Conservation (phyloP, 2,888 invertebrate genomes). For the Cheilosia pagana region DNA sequence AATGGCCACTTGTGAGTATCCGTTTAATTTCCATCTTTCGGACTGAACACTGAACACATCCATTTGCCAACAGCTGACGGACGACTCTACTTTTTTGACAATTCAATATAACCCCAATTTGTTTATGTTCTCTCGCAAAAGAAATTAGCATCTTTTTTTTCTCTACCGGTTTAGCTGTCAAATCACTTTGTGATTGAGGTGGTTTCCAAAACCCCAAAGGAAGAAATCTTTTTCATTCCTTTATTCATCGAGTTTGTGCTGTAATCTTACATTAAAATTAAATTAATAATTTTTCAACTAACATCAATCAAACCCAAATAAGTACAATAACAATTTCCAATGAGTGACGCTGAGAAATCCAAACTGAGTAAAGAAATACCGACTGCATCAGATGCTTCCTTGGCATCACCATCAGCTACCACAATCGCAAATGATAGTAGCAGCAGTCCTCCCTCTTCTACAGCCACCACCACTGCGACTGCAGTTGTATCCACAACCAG, state of each 20-base stretch:
- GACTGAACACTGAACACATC: slow-evolving; percentile 54
- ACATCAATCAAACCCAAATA: neutral
- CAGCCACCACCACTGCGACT: neutral
- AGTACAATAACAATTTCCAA: slow-evolving; percentile 30
- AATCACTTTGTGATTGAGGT: slow-evolving; percentile 36
- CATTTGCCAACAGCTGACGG: slow-evolving; percentile 45
- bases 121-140: slow-evolving; percentile 41
- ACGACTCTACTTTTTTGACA: slow-evolving; percentile 27
- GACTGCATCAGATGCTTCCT: slow-evolving; percentile 34
- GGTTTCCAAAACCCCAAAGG: slow-evolving; percentile 23
- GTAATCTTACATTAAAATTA: slow-evolving; percentile 44
- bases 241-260: slow-evolving; percentile 36
- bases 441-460: neutral
- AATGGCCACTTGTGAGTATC: neutral
- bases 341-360: slow-evolving; percentile 69
- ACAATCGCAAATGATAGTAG: slow-evolving; percentile 24
- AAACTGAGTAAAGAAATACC: slow-evolving; percentile 59
- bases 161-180: slow-evolving; percentile 65
- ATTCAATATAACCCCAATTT: slow-evolving; percentile 23
- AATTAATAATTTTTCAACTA: neutral
- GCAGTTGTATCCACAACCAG: neutral
- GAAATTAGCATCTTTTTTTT: slow-evolving; percentile 30
- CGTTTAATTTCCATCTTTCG: neutral
- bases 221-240: slow-evolving; percentile 24
- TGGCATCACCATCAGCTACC: slow-evolving; percentile 12